Percentiles rank a stretch among this genome's conserved stretches.
These are phyloP conservation scores for Diphyllodes magnificus DNA, from an alignment of 2,113 vertebrate genomes.

Conservation along the genomic window DNA sequence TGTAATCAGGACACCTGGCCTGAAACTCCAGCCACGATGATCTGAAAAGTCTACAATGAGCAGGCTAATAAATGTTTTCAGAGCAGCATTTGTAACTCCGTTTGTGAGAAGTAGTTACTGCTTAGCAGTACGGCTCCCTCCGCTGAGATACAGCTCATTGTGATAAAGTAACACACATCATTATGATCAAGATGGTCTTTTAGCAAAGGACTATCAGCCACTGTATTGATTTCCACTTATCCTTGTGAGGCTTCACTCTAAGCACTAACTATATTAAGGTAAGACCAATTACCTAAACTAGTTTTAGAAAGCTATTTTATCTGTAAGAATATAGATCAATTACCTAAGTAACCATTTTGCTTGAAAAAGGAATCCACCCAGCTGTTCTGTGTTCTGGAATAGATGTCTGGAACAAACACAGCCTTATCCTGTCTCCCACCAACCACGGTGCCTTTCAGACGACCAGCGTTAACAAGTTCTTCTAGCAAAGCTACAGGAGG, in stretches of 20 bases:
- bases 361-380: conserved; percentile 97
- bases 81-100: not conserved
- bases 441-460: conserved; percentile 87
- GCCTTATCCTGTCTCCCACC: conserved; percentile 94
- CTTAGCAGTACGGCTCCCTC: not conserved
- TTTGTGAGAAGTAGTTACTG: not conserved
- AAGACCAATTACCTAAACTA: not conserved
- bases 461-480: conserved; percentile 85
- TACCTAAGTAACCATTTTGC: conserved; percentile 96
- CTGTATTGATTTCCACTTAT: not conserved
- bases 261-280: not conserved
- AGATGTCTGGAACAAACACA: conserved; percentile 93
- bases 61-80: not conserved
- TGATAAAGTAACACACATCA: not conserved
- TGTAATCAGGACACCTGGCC: not conserved
- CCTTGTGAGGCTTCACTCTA: not conserved
- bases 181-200: not conserved
- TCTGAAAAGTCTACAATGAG: not conserved
- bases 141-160: not conserved
- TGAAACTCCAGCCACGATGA: not conserved
- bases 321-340: conserved; percentile 18
- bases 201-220: not conserved
- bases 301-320: not conserved
- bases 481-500: conserved; percentile 85
- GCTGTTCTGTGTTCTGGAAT: conserved; percentile 88